Conservation (phyloP, 1,140 invertebrate genomes). For the Formica selysi region DNA sequence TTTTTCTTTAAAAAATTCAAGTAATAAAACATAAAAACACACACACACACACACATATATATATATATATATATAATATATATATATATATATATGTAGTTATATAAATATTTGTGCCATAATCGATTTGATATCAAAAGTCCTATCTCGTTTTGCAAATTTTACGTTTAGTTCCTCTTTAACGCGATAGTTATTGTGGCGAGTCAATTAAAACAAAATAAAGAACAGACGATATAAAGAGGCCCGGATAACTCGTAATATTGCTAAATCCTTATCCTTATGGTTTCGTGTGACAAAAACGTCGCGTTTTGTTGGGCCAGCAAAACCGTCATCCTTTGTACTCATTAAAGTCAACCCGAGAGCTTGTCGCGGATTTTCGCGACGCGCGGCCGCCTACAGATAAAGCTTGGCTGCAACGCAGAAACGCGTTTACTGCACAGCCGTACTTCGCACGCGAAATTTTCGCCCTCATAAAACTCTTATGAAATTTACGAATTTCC, state of each 20-base stretch:
- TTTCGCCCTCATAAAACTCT: constrained; percentile 43
- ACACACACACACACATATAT: too few species aligned
- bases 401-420: constrained; percentile 32
- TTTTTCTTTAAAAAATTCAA: background rate
- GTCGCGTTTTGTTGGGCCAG: constrained; percentile 9
- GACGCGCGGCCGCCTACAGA: constrained; percentile 13
- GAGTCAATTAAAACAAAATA: background rate
- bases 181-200: too few species aligned
- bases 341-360: constrained; percentile 45
- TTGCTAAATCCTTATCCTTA: background rate
- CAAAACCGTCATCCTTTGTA: constrained; percentile 1
- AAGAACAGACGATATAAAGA: background rate
- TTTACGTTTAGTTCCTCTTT: background rate
- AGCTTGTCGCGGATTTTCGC: constrained; percentile 21
- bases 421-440: constrained; percentile 25
- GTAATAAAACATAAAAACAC: background rate
- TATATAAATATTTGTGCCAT: background rate
- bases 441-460: constrained; percentile 46
- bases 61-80: too few species aligned
- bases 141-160: background rate
- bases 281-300: background rate
- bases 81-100: too few species aligned
- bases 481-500: constrained; percentile 61
- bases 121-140: background rate
- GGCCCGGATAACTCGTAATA: background rate